These are phyloP conservation scores for Crotalus viridis DNA, from an alignment of 2,113 vertebrate species.

Conservation along the genomic window DNA sequence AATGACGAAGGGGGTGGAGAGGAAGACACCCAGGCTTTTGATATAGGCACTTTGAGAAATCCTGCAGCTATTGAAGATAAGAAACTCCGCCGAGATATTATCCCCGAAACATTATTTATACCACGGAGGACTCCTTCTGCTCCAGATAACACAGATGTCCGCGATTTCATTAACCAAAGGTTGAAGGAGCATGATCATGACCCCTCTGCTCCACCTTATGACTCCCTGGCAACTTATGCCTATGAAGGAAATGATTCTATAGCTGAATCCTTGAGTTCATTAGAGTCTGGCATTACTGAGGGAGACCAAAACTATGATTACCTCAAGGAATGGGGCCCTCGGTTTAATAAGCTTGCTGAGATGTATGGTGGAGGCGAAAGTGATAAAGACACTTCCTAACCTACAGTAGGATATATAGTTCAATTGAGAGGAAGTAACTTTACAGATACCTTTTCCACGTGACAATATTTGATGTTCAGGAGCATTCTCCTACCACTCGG, in stretches of 20 bases:
- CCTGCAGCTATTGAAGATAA: slow-evolving; percentile 92
- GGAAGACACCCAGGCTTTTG: slow-evolving; percentile 98
- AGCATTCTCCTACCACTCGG: slow-evolving; percentile 73
- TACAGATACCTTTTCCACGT: slow-evolving; percentile 63
- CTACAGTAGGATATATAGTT: slow-evolving; percentile 40
- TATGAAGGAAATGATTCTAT: slow-evolving; percentile 93
- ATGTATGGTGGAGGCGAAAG: slow-evolving; percentile 95
- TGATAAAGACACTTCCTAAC: slow-evolving; percentile 85
- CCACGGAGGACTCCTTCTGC: slow-evolving; percentile 89
- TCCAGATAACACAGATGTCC: slow-evolving; percentile 89
- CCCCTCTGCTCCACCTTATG: slow-evolving; percentile 91
- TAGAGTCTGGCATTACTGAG: slow-evolving; percentile 89
- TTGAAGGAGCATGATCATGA: slow-evolving; percentile 92
- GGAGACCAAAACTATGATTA: slow-evolving; percentile 97
- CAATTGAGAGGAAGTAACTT: slow-evolving; percentile 57
- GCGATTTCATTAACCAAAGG: slow-evolving; percentile 92
- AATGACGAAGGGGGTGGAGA: slow-evolving; percentile 97
- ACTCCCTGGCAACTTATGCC: slow-evolving; percentile 95
- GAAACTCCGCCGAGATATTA: slow-evolving; percentile 91
- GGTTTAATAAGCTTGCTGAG: slow-evolving; percentile 94
- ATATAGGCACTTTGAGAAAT: slow-evolving; percentile 94
- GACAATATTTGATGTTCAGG: slow-evolving; percentile 70
- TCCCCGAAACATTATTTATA: slow-evolving; percentile 89
- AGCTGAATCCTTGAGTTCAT: slow-evolving; percentile 92
- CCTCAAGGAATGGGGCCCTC: slow-evolving; percentile 94